Base-by-base conservation (phyloP, 1,140 invertebrate genomes). In the Caenorhabditis remanei region DNA sequence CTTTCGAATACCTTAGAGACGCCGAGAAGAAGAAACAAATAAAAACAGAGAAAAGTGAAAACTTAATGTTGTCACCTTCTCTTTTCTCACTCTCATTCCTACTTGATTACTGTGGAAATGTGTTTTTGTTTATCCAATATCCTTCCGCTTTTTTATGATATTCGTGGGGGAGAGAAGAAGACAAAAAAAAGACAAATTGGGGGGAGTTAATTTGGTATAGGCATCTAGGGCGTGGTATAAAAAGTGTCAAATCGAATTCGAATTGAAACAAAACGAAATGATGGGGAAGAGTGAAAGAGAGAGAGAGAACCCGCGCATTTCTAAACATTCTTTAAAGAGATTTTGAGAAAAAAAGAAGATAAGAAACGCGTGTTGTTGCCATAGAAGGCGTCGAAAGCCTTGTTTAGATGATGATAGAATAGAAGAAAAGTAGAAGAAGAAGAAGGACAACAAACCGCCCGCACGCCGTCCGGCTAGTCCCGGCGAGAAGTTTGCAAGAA, bases 301-400 rank as follows among this genome's bases (percentile, higher is more conserved):
- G 21, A 32, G 24, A 63, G n/a, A 32, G 40, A 63, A 24, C 61
- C 61, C 21, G 6, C 21, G 21, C 21, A 43, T 71, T 46, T 53
- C 40, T 50, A 79, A 24, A 43, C 40, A 46, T 21, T 40, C 9
- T 14, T 24, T 7, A 50, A 50, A 50, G 71, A 79, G 71, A 79
- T 48, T 48, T 50, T 19, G 71, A 79, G 71, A 79, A 79, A 79
- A 48, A 79, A 50, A 79, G 71, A 79, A 79, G 71, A 79, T 79
- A 79, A 79, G 71, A 79, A 79, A 50, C 53, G 46, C 46, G 46
- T 48, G 19, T n/a, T 48, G 71, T 79, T 79, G 71, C 71, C 71
- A 79, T 79, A 79, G 71, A 79, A 79, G 71, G 71, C 71, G 71
- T 79, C 71, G 71, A 79, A 79, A 79, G 71, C 71, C 71, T 79